Evolutionary conservation across 2,888 invertebrate genomes (phyloP), one percentile per base, ranked within the genome.

Genomic region (Sphecodes monilicornis): DNA sequence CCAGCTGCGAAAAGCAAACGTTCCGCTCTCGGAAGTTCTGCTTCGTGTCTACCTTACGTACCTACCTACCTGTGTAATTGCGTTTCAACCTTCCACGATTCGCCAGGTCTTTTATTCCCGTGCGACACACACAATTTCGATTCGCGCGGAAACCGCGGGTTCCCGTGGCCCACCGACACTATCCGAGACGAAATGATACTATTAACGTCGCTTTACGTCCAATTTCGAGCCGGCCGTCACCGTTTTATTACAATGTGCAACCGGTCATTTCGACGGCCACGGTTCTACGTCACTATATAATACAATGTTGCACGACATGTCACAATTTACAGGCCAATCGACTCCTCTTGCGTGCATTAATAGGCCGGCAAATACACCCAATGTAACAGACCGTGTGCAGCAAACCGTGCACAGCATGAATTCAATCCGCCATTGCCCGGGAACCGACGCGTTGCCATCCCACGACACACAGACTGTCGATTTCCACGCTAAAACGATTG

Each of bases 311-410:
- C 80, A 77, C 72, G 76, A 80, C 54, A 69, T 29, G 80, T 85
- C 80, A 75, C 77, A 80, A 85, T 85, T 85, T 85, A 39, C 86
- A 76, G 57, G 75, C 73, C 80, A 76, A 85, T 85, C 85, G 80
- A 74, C 74, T 57, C 64, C 41, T 74, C 80, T 74, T 77, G 80
- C 80, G 80, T 85, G 80, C 80, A 85, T 85, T 85, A 85, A 85
- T 85, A 85, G 76, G n/a, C 36, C 36, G 66, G 29, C 18, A 46
- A 43, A n/a, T 32, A 57, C 39, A 39, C 72, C 29, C 57, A 60
- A 76, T 68, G 68, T 26, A 54, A 26, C 26, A 39, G 54, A 54
- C 54, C 22, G 60, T 50, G 71, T 54, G 60, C 76, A 41, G 57
- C 54, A 29, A 68, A 71, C 60, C n/a, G 39, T 60, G 57, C 69